phyloP scores from a whole-genome alignment of 2,797 vertebrate species.

The Pitangus sulphuratus region DNA sequence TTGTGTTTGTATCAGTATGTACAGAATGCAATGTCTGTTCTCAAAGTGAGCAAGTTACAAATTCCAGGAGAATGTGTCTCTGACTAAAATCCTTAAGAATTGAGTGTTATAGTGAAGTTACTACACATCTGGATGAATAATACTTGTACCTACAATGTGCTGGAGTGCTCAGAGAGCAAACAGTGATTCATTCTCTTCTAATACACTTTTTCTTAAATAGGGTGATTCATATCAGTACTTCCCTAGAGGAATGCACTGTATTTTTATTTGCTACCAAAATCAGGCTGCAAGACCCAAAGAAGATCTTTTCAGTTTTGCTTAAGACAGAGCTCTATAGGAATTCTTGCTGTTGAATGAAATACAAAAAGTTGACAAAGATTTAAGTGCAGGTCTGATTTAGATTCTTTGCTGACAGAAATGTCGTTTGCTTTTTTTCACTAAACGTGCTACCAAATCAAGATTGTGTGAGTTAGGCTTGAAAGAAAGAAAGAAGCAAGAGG shows the following conservation, averaged over 20 bases:
- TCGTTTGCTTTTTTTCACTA: neutral
- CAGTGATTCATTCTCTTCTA: slow-evolving; percentile 51
- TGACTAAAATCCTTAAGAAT: neutral
- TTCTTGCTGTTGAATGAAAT: neutral
- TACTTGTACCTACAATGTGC: neutral
- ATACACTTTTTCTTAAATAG: slow-evolving; percentile 31
- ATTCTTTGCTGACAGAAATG: neutral
- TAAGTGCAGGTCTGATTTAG: neutral
- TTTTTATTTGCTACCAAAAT: slow-evolving; percentile 53
- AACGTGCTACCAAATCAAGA: neutral
- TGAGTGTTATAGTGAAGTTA: neutral
- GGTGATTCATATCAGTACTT: slow-evolving; percentile 58
- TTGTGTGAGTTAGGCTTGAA: neutral
- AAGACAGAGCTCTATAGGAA: slow-evolving; percentile 3
- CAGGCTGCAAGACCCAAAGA: slow-evolving; percentile 32
- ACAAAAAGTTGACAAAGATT: neutral
- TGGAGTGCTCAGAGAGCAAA: slow-evolving; percentile 31
- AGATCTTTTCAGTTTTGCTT: slow-evolving; percentile 30
- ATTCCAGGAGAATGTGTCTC: neutral
- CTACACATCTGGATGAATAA: neutral
- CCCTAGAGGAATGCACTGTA: neutral
- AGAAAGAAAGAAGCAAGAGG: neutral
- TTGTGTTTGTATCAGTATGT: neutral
- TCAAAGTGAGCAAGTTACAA: neutral
- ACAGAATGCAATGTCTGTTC: neutral